Evolutionary conservation across 1,140 invertebrate species (phyloP).

Genomic region (Babylonia areolata): DNA sequence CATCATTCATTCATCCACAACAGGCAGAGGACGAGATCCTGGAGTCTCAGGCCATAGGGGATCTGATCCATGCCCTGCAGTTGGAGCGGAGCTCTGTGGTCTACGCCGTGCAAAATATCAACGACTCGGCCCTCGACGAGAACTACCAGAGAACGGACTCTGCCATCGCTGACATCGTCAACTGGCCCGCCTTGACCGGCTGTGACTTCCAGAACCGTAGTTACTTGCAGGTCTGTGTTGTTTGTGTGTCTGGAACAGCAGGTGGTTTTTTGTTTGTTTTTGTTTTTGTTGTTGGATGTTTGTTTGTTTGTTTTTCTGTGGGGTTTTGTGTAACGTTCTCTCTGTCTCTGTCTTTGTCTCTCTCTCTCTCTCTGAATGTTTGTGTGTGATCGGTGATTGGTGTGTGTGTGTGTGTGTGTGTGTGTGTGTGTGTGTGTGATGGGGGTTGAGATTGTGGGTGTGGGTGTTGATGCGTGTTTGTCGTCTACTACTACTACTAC

Average conservation of each 20-base stretch:
- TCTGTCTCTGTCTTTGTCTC: too few species aligned
- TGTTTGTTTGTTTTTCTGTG: too few species aligned
- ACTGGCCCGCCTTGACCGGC: slow-evolving; percentile 23
- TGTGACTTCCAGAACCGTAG: neutral
- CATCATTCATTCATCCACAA: neutral
- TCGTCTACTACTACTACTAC: too few species aligned
- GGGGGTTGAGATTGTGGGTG: too few species aligned
- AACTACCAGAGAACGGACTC: slow-evolving; percentile 8
- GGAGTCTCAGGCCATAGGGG: slow-evolving; percentile 27
- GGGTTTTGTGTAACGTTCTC: too few species aligned
- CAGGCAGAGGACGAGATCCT: slow-evolving; percentile 21
- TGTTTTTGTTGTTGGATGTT: too few species aligned
- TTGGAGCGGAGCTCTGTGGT: slow-evolving; percentile 38
- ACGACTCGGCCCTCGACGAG: slow-evolving; percentile 9
- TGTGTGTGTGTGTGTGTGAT: too few species aligned
- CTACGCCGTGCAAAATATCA: slow-evolving; percentile 26
- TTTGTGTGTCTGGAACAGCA: neutral
- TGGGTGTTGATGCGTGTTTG: too few species aligned
- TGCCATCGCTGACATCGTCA: neutral
- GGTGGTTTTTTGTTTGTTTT: neutral
- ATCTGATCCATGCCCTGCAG: slow-evolving; percentile 41
- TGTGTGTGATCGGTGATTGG: too few species aligned
- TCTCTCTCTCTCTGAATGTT: too few species aligned
- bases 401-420: too few species aligned
- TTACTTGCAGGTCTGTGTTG: slow-evolving; percentile 5